These are phyloP conservation scores for Azemiops feae DNA, from an alignment of 2,113 vertebrate genomes.

Conservation along the genomic window DNA sequence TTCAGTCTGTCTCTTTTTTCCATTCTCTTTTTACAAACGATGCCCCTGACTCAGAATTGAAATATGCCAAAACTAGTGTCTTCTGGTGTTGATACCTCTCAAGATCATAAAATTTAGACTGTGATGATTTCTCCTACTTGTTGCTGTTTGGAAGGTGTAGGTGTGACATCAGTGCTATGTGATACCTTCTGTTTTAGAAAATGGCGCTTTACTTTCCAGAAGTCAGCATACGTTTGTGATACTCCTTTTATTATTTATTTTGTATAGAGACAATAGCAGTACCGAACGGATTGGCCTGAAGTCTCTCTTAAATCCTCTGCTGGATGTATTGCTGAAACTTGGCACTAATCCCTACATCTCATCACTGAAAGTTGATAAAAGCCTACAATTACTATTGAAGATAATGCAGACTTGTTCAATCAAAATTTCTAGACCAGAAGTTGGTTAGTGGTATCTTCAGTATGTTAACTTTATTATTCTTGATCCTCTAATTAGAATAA, in stretches of 20 bases:
- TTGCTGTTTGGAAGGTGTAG: conserved; percentile 9
- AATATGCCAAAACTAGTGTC: neutral
- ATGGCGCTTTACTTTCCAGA: neutral
- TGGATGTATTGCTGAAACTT: conserved; percentile 84
- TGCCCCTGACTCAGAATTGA: neutral
- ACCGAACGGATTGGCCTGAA: conserved; percentile 67
- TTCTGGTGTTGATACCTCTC: neutral
- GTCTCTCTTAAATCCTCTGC: conserved; percentile 80
- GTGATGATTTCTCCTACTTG: neutral
- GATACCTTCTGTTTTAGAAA: neutral
- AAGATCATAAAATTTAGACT: neutral
- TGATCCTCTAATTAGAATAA: conserved; percentile 28
- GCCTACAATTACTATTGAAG: conserved; percentile 84
- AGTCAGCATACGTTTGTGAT: conserved; percentile 43
- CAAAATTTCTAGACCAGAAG: conserved; percentile 55
- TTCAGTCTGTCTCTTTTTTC: neutral
- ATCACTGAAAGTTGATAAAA: conserved; percentile 83
- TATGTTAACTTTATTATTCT: conserved; percentile 53
- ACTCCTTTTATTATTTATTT: conserved; percentile 65
- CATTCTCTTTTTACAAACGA: neutral
- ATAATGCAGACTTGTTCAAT: conserved; percentile 74
- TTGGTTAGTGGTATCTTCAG: conserved; percentile 69
- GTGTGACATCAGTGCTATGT: conserved; percentile 14
- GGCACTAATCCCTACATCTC: conserved; percentile 87
- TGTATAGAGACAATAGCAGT: conserved; percentile 64